Conservation (phyloP, 2,113 vertebrate genomes). For the Spermophilus dauricus region DNA sequence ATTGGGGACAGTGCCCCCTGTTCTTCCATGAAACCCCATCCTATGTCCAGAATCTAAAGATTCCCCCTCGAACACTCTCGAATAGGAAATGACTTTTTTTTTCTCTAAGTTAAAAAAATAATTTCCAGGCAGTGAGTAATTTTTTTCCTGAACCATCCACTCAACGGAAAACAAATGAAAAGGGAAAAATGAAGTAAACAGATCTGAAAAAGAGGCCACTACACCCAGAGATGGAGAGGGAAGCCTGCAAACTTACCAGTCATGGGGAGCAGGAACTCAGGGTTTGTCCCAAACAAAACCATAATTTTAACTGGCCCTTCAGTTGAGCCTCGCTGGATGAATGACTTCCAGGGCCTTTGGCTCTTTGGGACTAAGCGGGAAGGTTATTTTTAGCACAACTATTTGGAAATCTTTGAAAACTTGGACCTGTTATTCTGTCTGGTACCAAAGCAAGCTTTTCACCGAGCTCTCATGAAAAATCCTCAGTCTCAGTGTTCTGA, state of each 20-base stretch:
- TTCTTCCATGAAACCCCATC: neutral
- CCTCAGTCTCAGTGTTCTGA: conserved; percentile 59
- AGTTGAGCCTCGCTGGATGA: conserved; percentile 27
- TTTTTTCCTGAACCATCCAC: conserved; percentile 59
- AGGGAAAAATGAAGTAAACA: conserved; percentile 63
- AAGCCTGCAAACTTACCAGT: neutral
- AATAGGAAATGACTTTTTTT: conserved; percentile 22
- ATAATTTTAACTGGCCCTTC: conserved; percentile 18
- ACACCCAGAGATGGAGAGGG: neutral
- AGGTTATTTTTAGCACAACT: conserved; percentile 82
- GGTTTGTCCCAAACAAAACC: conserved; percentile 63
- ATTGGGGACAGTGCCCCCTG: neutral
- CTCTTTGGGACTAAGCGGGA: conserved; percentile 73
- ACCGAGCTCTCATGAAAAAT: conserved; percentile 55
- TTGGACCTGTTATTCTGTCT: conserved; percentile 73
- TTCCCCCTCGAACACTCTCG: conserved; percentile 10
- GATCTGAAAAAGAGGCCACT: conserved; percentile 54
- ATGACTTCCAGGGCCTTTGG: conserved; percentile 77
- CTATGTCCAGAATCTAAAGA: conserved; percentile 11
- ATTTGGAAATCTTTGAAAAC: conserved; percentile 83
- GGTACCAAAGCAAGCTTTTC: conserved; percentile 78
- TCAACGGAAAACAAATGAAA: conserved; percentile 76
- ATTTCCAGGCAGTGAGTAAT: conserved; percentile 76
- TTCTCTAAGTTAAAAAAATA: conserved; percentile 46
- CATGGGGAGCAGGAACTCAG: neutral